Base-by-base conservation (phyloP, 1,140 invertebrate genomes). In the Caerostris extrusa region DNA sequence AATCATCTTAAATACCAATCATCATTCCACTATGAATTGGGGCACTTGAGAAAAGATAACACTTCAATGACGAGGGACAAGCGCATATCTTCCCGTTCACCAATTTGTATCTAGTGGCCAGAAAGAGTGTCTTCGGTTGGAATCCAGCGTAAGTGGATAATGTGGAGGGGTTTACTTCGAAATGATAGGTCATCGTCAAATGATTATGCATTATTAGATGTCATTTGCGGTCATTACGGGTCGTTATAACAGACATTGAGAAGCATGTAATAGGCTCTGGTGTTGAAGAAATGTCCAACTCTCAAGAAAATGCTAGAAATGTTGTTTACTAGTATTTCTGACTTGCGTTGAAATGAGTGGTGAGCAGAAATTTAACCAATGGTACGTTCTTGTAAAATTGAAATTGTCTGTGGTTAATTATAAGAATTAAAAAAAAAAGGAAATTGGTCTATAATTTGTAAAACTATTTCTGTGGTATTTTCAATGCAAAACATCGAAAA, bases 191-290 rank as follows among this genome's bases (percentile, higher is more conserved):
- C 57, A 55, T 82, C 90, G 71, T 82, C 82, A 91, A 77, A 91
- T 91, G 90, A 91, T 91, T 91, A 81, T n/a, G 56, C 19, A 77
- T 77, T 91, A 91, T 91, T 91, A 91, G 69, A 82, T 69, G 90
- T 91, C 71, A 82, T 91, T 91, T 91, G 55, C n/a, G 17, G 56
- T 91, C 90, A 91, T 91, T 91, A 91, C 5, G 19, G 57, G 34
- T 77, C 71, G 57, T 91, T 91, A 91, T 91, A 58, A 91, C 14
- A 82, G 69, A 17, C 90, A 91, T 91, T 88, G 60, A 60, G 34
- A 53, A 4, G 86, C 86, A 14, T 53, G 61, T 88, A 64, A 88
- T 64, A 50, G 56, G 56, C 60, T 88, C 53, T 14, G 50, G 34
- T 7, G 82, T 85, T 81, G 71, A 12, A 7, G 19, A 34, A 34